Percentiles rank a stretch among this genome's conserved stretches.
Conservation (phyloP, 2,113 vertebrate species). For the Dasyornis broadbenti region DNA sequence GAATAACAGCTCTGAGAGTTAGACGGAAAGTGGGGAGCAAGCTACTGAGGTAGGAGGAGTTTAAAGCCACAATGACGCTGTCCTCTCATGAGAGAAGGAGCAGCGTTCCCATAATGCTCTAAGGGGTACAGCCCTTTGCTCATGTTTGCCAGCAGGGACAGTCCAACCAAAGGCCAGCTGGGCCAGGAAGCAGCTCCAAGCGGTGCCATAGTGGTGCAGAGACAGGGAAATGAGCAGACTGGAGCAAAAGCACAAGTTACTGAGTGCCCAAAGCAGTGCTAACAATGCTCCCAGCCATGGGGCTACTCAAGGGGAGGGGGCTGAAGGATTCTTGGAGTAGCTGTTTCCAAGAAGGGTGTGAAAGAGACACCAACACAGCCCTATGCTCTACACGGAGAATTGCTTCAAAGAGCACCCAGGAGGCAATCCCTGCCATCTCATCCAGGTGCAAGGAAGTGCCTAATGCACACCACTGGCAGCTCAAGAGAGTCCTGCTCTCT, state of each 20-base stretch:
- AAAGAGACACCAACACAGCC: background rate
- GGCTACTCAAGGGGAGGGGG: background rate
- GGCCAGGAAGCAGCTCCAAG: background rate
- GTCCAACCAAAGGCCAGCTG: background rate
- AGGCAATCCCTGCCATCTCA: background rate
- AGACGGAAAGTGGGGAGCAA: background rate
- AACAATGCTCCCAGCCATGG: background rate
- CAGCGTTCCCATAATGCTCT: background rate
- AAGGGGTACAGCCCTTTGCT: background rate
- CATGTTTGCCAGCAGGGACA: background rate
- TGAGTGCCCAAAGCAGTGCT: background rate
- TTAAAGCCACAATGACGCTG: background rate
- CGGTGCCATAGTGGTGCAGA: accelerated
- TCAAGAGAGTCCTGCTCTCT: background rate
- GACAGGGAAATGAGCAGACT: background rate
- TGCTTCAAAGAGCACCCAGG: background rate
- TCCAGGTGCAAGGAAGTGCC: background rate
- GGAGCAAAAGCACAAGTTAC: background rate
- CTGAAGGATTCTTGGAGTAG: background rate
- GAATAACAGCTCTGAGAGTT: background rate
- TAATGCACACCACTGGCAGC: background rate
- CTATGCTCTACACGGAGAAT: background rate
- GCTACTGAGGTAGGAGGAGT: background rate
- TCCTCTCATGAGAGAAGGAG: background rate
- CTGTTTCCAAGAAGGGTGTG: background rate